phyloP scores from a whole-genome alignment of 2,797 vertebrate species.

The Hydrophis major region DNA sequence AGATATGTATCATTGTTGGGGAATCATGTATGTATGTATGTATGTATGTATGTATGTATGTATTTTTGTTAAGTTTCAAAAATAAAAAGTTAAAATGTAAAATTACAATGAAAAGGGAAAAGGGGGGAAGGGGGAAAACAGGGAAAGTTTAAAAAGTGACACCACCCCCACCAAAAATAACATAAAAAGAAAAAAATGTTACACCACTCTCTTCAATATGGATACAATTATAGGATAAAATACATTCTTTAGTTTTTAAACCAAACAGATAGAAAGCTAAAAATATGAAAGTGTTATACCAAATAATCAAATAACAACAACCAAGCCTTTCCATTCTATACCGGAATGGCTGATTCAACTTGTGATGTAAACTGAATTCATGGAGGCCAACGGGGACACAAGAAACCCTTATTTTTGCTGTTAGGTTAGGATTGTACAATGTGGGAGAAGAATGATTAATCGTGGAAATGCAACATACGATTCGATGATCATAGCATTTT shows the following conservation, averaged over 20 bases:
- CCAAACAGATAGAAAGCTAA: not conserved
- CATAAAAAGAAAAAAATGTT: not conserved
- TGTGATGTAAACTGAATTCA: not conserved
- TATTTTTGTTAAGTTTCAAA: not conserved
- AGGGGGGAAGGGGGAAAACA: not conserved
- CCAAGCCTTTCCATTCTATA: not conserved
- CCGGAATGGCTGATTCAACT: not conserved
- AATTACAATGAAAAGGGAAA: not conserved
- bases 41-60: not conserved
- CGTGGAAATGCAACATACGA: not conserved
- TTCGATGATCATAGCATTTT: not conserved
- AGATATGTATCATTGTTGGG: not conserved
- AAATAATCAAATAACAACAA: not conserved
- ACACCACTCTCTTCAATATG: not conserved
- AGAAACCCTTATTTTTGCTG: not conserved
- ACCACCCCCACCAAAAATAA: not conserved
- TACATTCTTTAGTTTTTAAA: not conserved
- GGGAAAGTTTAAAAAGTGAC: too few species aligned
- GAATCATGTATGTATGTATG: not conserved
- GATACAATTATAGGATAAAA: not conserved
- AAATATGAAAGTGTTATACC: not conserved
- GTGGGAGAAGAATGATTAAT: not conserved
- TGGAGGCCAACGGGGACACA: not conserved
- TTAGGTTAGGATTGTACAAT: not conserved
- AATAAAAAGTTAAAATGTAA: not conserved